Conservation (phyloP, 2,888 invertebrate species). For the Drosophila borealis region DNA sequence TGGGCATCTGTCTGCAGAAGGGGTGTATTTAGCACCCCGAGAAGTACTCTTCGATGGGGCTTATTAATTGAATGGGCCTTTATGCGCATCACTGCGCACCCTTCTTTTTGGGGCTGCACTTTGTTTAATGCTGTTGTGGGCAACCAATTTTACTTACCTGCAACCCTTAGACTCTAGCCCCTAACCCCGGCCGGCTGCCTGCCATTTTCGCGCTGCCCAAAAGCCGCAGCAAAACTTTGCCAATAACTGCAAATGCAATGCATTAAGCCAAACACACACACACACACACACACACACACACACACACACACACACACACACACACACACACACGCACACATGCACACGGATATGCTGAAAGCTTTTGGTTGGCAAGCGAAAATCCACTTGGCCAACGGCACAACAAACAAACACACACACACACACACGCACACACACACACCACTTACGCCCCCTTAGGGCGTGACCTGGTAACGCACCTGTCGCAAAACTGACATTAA, state of each 20-base stretch:
- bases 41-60: constrained; percentile 16
- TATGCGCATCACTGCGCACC: constrained; percentile 3
- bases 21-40: background rate
- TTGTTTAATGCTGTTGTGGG: constrained; percentile 53
- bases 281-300: constrained; percentile 7
- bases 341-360: constrained; percentile 25
- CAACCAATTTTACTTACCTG: constrained; percentile 19
- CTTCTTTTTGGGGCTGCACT: constrained; percentile 35
- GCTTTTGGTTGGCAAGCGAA: constrained; percentile 40
- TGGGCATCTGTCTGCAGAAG: constrained; percentile 12
- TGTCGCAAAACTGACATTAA: constrained; percentile 78
- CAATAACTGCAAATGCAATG: constrained; percentile 76
- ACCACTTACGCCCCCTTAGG: constrained; percentile 4
- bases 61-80: constrained; percentile 35
- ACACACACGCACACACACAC: constrained; percentile 7
- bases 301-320: constrained; percentile 2
- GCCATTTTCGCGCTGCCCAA: constrained; percentile 3
- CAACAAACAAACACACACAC: constrained; percentile 13
- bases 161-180: background rate
- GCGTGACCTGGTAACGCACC: constrained; percentile 63
- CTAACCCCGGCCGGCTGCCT: background rate
- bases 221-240: constrained; percentile 65
- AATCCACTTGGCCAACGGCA: constrained; percentile 45
- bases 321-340: constrained; percentile 4
- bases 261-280: constrained; percentile 58